phyloP scores from a whole-genome alignment of 2,113 vertebrate species.

The Lamprologus callipterus region DNA sequence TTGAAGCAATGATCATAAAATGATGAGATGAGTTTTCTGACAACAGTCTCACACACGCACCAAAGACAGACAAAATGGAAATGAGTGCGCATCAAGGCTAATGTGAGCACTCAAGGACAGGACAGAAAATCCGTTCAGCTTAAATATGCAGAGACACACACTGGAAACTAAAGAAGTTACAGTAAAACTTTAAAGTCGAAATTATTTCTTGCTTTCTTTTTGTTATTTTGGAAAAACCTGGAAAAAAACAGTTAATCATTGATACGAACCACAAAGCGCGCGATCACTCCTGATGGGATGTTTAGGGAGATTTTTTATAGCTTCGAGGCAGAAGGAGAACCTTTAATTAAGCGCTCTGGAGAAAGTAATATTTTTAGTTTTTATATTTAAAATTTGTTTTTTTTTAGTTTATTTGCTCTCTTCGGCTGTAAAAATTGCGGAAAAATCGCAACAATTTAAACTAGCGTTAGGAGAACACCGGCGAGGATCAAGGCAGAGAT shows the following conservation, averaged over 20 bases:
- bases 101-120: neutral
- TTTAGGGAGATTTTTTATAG: neutral
- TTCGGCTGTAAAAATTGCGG: neutral
- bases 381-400: neutral
- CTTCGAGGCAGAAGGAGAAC: neutral
- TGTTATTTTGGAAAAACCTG: neutral
- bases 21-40: neutral
- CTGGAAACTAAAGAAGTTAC: neutral
- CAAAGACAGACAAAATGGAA: neutral
- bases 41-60: no score
- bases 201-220: fast-evolving
- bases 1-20: neutral
- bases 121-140: neutral
- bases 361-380: neutral
- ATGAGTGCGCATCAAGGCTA: neutral
- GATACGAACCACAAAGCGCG: neutral
- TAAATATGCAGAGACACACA: neutral
- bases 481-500: neutral
- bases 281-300: neutral
- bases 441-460: neutral
- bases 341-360: neutral
- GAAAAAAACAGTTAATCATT: neutral
- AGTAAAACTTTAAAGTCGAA: neutral
- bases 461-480: neutral
- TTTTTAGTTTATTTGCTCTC: neutral